These are phyloP conservation scores for Daktulosphaira vitifoliae DNA, from an alignment of 1,140 invertebrate genomes.

Conservation along the genomic window DNA sequence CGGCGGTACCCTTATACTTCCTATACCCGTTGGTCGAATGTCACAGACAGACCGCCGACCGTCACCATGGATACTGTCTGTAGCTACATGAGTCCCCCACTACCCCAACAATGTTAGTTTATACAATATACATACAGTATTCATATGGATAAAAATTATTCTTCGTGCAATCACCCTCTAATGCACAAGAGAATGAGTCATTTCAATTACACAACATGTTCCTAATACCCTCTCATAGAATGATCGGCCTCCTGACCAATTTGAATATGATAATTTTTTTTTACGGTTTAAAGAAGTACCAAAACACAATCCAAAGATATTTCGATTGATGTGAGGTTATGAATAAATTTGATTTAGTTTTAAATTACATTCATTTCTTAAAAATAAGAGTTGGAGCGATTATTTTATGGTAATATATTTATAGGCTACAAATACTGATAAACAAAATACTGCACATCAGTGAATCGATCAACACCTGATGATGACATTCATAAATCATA, in stretches of 20 bases:
- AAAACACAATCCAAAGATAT: too few relatives aligned
- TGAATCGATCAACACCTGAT: too few relatives aligned
- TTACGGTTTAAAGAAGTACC: background rate
- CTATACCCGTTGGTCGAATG: conserved; percentile 6
- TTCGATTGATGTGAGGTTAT: too few relatives aligned
- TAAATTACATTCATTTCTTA: too few relatives aligned
- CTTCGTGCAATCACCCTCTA: conserved; percentile 24
- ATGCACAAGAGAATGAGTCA: conserved; percentile 13
- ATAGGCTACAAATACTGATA: too few relatives aligned
- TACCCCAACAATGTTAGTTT: conserved; percentile 26
- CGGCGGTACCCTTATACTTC: conserved; percentile 15
- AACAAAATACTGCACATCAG: too few relatives aligned
- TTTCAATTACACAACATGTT: conserved; percentile 2
- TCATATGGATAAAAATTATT: conserved; percentile 13
- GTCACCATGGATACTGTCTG: conserved; percentile 27
- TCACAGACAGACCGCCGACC: conserved; percentile 21
- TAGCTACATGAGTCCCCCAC: background rate
- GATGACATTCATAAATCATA: too few relatives aligned
- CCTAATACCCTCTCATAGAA: conserved; percentile 9
- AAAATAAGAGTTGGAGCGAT: too few relatives aligned
- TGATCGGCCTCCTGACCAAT: background rate
- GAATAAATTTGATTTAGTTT: too few relatives aligned
- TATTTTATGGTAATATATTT: too few relatives aligned
- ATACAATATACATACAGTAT: conserved; percentile 1
- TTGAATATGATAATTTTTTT: conserved; percentile 26